Conservation (phyloP, 2,888 invertebrate species). For the Vannuccia rotundouncinata region DNA sequence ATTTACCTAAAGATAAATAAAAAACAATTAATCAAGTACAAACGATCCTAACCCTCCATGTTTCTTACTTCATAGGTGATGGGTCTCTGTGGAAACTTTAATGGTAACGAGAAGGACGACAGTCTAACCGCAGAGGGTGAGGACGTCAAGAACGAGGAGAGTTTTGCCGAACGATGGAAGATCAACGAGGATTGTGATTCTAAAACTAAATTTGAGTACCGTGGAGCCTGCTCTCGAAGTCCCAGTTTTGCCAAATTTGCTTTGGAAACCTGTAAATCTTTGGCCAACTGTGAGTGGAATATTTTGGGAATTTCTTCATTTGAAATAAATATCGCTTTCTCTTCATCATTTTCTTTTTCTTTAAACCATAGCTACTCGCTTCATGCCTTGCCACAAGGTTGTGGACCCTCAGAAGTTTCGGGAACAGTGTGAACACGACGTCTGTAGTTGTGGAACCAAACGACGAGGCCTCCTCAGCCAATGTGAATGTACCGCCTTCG, state of each 20-base stretch:
- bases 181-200: slow-evolving; percentile 40
- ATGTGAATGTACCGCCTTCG: slow-evolving; percentile 34
- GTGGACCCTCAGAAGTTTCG: slow-evolving; percentile 23
- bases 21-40: too few relatives aligned
- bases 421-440: slow-evolving; percentile 36
- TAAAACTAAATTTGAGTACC: slow-evolving; percentile 13
- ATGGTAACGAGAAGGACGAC: slow-evolving; percentile 42
- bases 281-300: slow-evolving; percentile 3
- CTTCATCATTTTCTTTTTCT: not conserved
- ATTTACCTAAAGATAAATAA: too few relatives aligned
- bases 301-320: not conserved
- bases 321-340: too few relatives aligned
- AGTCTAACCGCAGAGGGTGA: slow-evolving; percentile 41
- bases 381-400: slow-evolving; percentile 29
- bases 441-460: slow-evolving; percentile 34
- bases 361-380: not conserved
- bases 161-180: slow-evolving; percentile 42
- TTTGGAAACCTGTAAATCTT: slow-evolving; percentile 31
- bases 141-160: slow-evolving; percentile 41
- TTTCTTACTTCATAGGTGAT: slow-evolving; percentile 38
- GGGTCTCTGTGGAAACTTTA: slow-evolving; percentile 42
- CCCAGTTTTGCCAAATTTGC: slow-evolving; percentile 32
- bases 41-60: too few relatives aligned
- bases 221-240: slow-evolving; percentile 41
- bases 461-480: slow-evolving; percentile 22